phyloP scores from a whole-genome alignment of 1,140 invertebrate genomes.

The Tetragnatha versicolor region DNA sequence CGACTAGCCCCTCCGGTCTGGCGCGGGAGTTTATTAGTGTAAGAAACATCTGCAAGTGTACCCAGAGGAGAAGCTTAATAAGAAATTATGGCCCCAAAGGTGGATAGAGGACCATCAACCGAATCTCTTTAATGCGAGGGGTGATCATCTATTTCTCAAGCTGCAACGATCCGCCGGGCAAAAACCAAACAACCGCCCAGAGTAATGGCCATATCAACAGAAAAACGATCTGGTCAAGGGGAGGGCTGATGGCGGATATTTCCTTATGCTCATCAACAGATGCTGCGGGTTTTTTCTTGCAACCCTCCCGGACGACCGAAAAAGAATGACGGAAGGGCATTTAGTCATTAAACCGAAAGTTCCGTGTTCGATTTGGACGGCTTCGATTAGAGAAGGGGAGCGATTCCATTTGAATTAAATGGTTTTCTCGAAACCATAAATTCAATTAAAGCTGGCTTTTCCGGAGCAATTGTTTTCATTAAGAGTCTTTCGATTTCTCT shows the following conservation, averaged over 20 bases:
- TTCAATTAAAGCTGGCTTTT: conserved; percentile 10
- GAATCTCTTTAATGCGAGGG: conserved; percentile 35
- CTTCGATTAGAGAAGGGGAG: conserved; percentile 9
- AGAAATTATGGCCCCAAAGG: conserved; percentile 32
- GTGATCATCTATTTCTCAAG: conserved; percentile 24
- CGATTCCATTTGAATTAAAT: conserved; percentile 25
- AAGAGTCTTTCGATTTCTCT: not conserved
- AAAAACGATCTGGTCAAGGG: not conserved
- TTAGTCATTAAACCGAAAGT: conserved; percentile 18
- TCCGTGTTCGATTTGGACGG: conserved; percentile 1
- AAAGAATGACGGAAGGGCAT: conserved; percentile 1
- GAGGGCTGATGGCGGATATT: conserved; percentile 1
- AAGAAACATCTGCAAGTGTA: conserved; percentile 44
- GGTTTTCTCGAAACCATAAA: conserved; percentile 14
- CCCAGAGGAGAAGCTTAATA: conserved; percentile 20
- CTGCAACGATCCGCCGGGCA: not conserved
- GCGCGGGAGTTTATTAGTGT: conserved; percentile 36
- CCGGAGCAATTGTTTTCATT: not conserved
- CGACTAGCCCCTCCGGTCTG: too few relatives aligned
- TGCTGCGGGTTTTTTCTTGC: not conserved
- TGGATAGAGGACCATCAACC: conserved; percentile 16
- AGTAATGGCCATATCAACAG: conserved; percentile 19
- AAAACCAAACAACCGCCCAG: not conserved
- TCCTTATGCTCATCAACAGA: conserved; percentile 2
- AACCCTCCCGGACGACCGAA: not conserved